Evolutionary conservation across 2,888 invertebrate species (phyloP).

Genomic region (Molorchus minor): DNA sequence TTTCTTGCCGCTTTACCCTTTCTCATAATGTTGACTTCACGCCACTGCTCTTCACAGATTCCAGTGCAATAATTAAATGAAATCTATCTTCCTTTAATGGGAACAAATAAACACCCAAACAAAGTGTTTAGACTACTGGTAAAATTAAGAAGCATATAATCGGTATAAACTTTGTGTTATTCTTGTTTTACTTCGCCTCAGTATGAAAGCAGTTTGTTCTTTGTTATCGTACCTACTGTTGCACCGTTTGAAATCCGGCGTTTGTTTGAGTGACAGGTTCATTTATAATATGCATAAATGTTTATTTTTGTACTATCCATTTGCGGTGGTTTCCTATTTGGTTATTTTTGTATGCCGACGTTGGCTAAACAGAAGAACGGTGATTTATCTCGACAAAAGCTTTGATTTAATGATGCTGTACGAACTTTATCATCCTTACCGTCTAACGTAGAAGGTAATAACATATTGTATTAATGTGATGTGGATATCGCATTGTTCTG

Average conservation of each 20-base stretch:
- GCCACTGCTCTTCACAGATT: too few relatives aligned
- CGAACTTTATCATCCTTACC: too few relatives aligned
- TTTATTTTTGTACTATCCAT: conserved; percentile 24
- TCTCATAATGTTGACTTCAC: too few relatives aligned
- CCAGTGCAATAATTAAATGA: too few relatives aligned
- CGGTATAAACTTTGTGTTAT: conserved; percentile 18
- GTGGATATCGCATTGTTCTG: too few relatives aligned
- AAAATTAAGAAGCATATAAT: conserved; percentile 18
- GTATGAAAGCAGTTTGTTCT: conserved; percentile 22
- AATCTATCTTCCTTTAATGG: too few relatives aligned
- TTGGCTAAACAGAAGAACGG: conserved; percentile 14
- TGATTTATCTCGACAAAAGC: conserved; percentile 23
- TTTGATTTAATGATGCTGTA: conserved; percentile 15
- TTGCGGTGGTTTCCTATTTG: conserved; percentile 21
- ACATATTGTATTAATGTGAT: too few relatives aligned
- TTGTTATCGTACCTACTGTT: conserved; percentile 18
- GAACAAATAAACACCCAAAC: too few relatives aligned
- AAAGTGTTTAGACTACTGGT: too few relatives aligned
- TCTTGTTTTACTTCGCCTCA: conserved; percentile 12
- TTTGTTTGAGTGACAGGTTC: conserved; percentile 23
- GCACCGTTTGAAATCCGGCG: conserved; percentile 14
- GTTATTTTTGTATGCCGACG: conserved; percentile 13
- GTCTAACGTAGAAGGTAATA: too few relatives aligned
- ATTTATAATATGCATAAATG: conserved; percentile 26
- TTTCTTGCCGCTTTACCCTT: too few relatives aligned